phyloP scores from a whole-genome alignment of 2,888 invertebrate species.

The Orthosia gracilis region DNA sequence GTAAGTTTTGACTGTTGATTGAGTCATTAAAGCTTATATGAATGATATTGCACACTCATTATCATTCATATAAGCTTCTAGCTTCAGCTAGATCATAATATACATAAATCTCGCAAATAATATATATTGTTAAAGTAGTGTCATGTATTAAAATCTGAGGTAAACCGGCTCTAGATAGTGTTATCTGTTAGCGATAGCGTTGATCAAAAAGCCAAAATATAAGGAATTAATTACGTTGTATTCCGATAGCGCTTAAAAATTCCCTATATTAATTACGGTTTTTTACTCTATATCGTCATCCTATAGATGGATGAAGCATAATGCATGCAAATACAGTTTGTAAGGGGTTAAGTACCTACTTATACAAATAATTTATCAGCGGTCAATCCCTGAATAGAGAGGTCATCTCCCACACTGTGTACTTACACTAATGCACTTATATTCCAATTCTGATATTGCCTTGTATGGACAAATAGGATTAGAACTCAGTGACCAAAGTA shows the following conservation, averaged over 20 bases:
- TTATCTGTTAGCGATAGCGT: too few relatives aligned
- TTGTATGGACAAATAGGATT: slow-evolving; percentile 8
- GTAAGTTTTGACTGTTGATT: slow-evolving; percentile 23
- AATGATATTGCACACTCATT: too few relatives aligned
- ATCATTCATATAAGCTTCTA: too few relatives aligned
- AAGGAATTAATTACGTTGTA: too few relatives aligned
- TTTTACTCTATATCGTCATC: too few relatives aligned
- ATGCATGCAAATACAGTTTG: slow-evolving; percentile 27
- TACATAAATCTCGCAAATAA: not conserved
- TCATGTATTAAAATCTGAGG: too few relatives aligned
- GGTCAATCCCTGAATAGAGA: slow-evolving; percentile 4
- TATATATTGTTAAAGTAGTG: too few relatives aligned
- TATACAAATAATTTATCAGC: slow-evolving; percentile 16
- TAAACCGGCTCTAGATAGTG: too few relatives aligned
- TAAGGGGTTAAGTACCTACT: slow-evolving; percentile 2
- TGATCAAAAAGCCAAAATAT: too few relatives aligned
- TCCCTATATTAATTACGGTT: too few relatives aligned
- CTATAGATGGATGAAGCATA: not conserved
- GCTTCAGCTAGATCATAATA: too few relatives aligned
- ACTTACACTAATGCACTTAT: slow-evolving; percentile 8
- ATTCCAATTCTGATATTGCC: slow-evolving; percentile 1
- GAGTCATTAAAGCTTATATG: slow-evolving; percentile 8
- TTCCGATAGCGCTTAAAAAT: too few relatives aligned
- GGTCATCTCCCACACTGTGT: slow-evolving; percentile 23
- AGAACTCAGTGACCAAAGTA: not conserved